Evolutionary conservation across 2,113 vertebrate species (phyloP).

Genomic region (Myotis davidii): DNA sequence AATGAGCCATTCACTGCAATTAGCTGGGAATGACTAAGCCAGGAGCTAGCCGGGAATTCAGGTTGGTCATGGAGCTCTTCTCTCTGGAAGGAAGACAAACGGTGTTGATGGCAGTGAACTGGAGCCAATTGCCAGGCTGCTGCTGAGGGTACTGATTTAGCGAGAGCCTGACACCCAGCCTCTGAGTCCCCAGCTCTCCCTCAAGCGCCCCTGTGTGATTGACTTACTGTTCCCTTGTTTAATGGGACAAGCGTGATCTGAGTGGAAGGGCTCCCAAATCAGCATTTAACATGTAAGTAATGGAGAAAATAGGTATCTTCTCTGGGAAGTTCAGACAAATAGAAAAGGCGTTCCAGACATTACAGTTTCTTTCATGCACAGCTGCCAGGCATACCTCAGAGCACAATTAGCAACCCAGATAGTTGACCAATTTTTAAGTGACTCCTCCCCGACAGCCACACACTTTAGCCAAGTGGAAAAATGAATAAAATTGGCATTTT

Average conservation of each 20-base stretch:
- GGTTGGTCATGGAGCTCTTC: neutral
- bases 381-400: neutral
- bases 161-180: constrained; percentile 43
- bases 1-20: neutral
- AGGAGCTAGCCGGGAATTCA: neutral
- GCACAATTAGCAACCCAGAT: neutral
- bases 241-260: neutral
- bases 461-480: neutral
- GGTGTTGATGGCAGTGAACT: constrained; percentile 71
- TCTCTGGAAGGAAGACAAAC: constrained; percentile 77
- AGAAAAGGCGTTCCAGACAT: neutral
- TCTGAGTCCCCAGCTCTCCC: neutral
- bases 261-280: neutral
- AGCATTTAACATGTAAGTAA: neutral
- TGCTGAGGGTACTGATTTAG: constrained; percentile 73
- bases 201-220: neutral
- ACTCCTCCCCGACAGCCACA: neutral
- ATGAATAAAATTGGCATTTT: neutral
- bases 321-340: neutral
- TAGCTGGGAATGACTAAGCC: neutral
- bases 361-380: neutral
- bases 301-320: neutral
- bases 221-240: constrained; percentile 45
- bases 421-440: neutral
- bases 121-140: constrained; percentile 61